Conservation (phyloP, 2,797 vertebrate genomes). For the Geotrypetes seraphini region DNA sequence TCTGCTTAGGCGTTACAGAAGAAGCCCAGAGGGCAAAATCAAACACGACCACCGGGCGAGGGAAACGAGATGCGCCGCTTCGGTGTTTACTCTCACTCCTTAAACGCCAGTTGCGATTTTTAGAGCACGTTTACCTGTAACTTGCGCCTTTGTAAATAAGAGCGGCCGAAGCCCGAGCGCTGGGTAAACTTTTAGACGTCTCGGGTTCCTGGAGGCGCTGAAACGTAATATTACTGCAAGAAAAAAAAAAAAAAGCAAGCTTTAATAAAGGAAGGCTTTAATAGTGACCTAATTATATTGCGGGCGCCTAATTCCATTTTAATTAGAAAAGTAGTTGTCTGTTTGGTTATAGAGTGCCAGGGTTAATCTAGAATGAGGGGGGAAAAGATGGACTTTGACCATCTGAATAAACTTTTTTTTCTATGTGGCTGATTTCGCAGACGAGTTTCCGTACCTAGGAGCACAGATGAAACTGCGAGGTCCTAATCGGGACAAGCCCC, state of each 20-base stretch:
- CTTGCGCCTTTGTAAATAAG: slow-evolving; percentile 26
- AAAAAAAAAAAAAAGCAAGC: too few species aligned
- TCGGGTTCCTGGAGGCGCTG: slow-evolving; percentile 50
- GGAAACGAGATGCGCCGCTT: not conserved
- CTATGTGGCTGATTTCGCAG: not conserved
- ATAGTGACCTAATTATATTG: slow-evolving; percentile 70
- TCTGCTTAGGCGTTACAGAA: slow-evolving; percentile 7
- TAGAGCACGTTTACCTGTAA: slow-evolving; percentile 2
- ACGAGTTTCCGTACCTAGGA: slow-evolving; percentile 27
- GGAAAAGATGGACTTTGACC: slow-evolving; percentile 27
- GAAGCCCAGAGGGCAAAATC: slow-evolving; percentile 16
- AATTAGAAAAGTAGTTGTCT: slow-evolving; percentile 64
- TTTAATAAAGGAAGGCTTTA: slow-evolving; percentile 73
- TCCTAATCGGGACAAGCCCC: slow-evolving; percentile 30
- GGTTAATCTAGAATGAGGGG: slow-evolving; percentile 31
- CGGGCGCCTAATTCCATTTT: slow-evolving; percentile 73
- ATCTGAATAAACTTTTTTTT: slow-evolving; percentile 35
- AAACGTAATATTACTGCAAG: slow-evolving; percentile 67
- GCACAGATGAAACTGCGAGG: slow-evolving; percentile 24
- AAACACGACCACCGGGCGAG: not conserved
- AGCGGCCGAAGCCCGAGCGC: slow-evolving; percentile 30
- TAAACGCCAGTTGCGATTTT: slow-evolving; percentile 17
- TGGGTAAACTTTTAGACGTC: slow-evolving; percentile 53
- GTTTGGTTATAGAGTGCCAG: slow-evolving; percentile 50
- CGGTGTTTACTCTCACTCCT: not conserved